These are phyloP conservation scores for Drosophila albomicans DNA, from an alignment of 1,140 invertebrate genomes.

Conservation along the genomic window DNA sequence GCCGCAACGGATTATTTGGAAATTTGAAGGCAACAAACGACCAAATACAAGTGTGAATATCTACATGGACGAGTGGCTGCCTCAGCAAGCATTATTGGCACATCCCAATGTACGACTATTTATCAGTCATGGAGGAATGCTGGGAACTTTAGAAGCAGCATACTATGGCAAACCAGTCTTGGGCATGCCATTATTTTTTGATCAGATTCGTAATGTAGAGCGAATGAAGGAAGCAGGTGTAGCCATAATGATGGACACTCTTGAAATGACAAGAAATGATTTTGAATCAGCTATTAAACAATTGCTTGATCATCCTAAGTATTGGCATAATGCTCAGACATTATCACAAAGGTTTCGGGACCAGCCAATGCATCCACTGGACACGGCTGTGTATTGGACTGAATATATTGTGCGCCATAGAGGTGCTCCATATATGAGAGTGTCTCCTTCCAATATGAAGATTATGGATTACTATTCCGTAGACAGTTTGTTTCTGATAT, in stretches of 20 bases:
- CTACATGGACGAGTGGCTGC: slow-evolving; percentile 88
- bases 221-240: slow-evolving; percentile 83
- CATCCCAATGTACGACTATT: slow-evolving; percentile 89
- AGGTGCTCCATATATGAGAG: slow-evolving; percentile 85
- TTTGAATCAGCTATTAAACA: slow-evolving; percentile 41
- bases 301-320: slow-evolving; percentile 59
- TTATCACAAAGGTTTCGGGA: slow-evolving; percentile 88
- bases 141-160: slow-evolving; percentile 89
- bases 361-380: slow-evolving; percentile 87
- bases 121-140: slow-evolving; percentile 90
- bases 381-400: slow-evolving; percentile 89
- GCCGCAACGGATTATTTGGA: slow-evolving; percentile 88
- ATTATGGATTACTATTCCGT: slow-evolving; percentile 86
- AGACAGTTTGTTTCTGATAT: slow-evolving; percentile 78
- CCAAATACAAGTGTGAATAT: slow-evolving; percentile 87
- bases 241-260: slow-evolving; percentile 71
- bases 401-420: slow-evolving; percentile 89
- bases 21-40: slow-evolving; percentile 87
- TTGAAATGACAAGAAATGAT: slow-evolving; percentile 34
- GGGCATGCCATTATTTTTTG: slow-evolving; percentile 88
- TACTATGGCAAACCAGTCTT: slow-evolving; percentile 89
- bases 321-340: slow-evolving; percentile 81
- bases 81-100: slow-evolving; percentile 89
- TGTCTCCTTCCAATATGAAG: slow-evolving; percentile 85
- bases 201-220: slow-evolving; percentile 87